Base-by-base conservation (phyloP, 1,140 invertebrate genomes). In the Choristoneura fumiferana region DNA sequence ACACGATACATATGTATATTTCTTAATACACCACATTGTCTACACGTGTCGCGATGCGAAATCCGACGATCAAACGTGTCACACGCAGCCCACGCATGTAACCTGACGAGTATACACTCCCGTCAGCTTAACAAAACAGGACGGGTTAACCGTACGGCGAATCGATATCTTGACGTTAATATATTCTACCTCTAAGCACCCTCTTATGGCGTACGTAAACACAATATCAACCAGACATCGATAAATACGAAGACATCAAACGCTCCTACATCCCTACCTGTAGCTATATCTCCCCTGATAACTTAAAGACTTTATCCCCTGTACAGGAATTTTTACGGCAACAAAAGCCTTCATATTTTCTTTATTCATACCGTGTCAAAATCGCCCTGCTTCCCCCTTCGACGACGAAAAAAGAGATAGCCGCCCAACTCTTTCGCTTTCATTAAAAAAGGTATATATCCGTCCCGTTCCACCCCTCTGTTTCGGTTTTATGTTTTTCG, bases 311-410 rank as follows among this genome's bases (percentile, higher is more conserved):
- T 88, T 87, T 81, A 88, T 88, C 84, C 84, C 82, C 73, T 83
- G 79, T 84, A 83, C 72, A 78, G 82, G 84, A 88, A 88, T 88
- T 88, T 88, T 88, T 88, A 88, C 84, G 78, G 81, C 74, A 81
- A 88, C 84, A 87, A 88, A 86, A 85, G 81, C 85, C 71, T 85
- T 87, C 85, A 88, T 88, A 88, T 88, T 88, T 88, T 88, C 85
- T 88, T 88, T 88, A 87, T 88, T 88, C 85, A 80, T 84, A 65
- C 77, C 85, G 83, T 85, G 85, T 86, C 84, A 83, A 86, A 88
- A 85, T 88, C 81, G 76, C 73, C 79, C 71, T 62, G 68, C 70
- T 63, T 66, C 71, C 81, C 75, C 71, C 63, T 69, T 74, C 73
- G 69, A 65, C 74, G 74, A 54, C 67, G 76, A 78, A 82, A 83